Evolutionary conservation across 1,140 invertebrate species (phyloP), one percentile per base, ranked within the genome.

Genomic region (Propsilocerus akamusi): DNA sequence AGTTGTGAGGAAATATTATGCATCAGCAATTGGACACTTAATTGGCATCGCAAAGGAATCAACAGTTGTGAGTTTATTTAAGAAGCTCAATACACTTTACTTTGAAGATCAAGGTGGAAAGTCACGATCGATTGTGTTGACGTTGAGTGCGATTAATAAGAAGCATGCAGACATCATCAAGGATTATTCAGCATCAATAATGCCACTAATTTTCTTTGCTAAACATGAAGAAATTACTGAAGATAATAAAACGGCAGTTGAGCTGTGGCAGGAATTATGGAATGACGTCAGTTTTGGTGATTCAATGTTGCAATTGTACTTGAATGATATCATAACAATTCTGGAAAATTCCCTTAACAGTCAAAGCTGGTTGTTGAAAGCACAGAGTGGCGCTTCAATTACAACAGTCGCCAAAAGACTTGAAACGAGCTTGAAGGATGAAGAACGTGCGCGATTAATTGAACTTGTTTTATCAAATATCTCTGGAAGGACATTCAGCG

Each of bases 241-340:
- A 48, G 76, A 73, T 52, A 75, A 75, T 25, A 71, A 77, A 55
- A 66, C 70, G 26, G 75, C 76, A 10, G 72, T 83, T 46, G 78
- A 83, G 55, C 66, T 83, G 22, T 95, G 87, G 83, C 80, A 83
- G 53, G 89, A 94, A 60, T 68, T 95, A 3, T 96, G 91, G 91
- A 74, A 74, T 24, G 90, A 94, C 57, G 76, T 87, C 20, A 83
- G 86, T 34, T 86, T 88, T 10, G 81, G 86, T 8, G 90, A 92
- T 68, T 75, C 73, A 26, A 87, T 84, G 23, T 79, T 94, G 37
- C 71, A 77, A 25, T 74, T 83, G 49, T 83, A 94, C 64, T 62
- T 91, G 24, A 65, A 74, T 34, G 75, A 80, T 47, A 85, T 94
- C 41, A 77, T 82, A 25, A 66, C 70, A 25, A 75, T 83, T 41